A percentile compares a stretch with the other conserved stretches of the same genome.
phyloP scores from a whole-genome alignment of 2,888 invertebrate genomes.

The Cosmia trapezina region DNA sequence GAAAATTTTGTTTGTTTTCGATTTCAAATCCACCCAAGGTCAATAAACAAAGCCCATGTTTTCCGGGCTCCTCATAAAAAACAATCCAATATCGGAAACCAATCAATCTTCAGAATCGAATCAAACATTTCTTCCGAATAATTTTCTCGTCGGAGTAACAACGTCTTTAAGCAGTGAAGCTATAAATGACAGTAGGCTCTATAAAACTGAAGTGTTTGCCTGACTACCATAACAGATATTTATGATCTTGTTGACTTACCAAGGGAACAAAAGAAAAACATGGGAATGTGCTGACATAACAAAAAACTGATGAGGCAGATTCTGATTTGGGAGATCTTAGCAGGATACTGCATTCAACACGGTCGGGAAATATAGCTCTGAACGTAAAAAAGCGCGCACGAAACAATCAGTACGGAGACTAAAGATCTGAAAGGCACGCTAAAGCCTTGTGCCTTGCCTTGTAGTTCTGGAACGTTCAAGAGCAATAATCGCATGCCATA shows the following conservation, averaged over 20 bases:
- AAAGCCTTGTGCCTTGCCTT: too few species aligned
- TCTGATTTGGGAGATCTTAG: background rate
- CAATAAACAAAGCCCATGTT: conserved; percentile 26
- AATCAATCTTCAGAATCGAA: conserved; percentile 48
- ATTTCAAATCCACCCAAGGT: conserved; percentile 15
- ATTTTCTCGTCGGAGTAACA: conserved; percentile 43
- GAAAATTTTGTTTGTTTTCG: background rate
- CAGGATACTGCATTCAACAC: background rate
- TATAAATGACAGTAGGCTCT: conserved; percentile 47
- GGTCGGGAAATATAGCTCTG: background rate
- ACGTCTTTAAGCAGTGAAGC: conserved; percentile 14
- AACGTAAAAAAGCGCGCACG: too few species aligned
- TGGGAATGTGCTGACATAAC: background rate
- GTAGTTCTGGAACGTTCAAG: too few species aligned
- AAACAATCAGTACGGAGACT: too few species aligned
- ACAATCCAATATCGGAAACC: conserved; percentile 52
- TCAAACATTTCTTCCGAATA: conserved; percentile 51
- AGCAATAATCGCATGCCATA: too few species aligned
- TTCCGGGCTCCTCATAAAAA: conserved; percentile 28
- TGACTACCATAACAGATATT: conserved; percentile 52
- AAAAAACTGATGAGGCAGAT: background rate
- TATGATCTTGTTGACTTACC: conserved; percentile 49
- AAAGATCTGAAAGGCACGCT: background rate
- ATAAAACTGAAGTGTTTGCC: conserved; percentile 55
- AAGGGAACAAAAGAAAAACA: conserved; percentile 48